These are phyloP conservation scores for Zeus faber DNA, from an alignment of 2,113 vertebrate species.

Conservation along the genomic window DNA sequence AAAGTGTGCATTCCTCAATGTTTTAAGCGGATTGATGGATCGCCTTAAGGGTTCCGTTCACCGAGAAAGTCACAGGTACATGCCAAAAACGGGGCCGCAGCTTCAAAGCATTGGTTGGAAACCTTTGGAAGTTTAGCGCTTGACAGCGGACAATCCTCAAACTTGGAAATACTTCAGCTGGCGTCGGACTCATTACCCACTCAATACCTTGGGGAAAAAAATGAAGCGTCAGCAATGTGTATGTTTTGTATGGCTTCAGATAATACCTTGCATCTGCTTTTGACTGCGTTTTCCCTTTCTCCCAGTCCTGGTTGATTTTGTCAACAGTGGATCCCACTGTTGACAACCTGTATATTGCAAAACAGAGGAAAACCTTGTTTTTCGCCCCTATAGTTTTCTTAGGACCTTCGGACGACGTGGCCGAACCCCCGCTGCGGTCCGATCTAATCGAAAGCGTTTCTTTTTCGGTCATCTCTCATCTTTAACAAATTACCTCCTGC, in stretches of 20 bases:
- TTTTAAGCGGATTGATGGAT: slow-evolving; percentile 25
- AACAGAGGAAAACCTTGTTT: slow-evolving; percentile 57
- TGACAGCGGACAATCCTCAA: slow-evolving; percentile 55
- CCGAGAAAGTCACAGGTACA: slow-evolving; percentile 49
- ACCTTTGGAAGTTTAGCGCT: slow-evolving; percentile 22
- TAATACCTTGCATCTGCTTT: no score
- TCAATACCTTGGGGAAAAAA: slow-evolving; percentile 38
- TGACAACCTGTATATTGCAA: slow-evolving; percentile 32
- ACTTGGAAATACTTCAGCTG: slow-evolving; percentile 15
- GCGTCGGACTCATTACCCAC: slow-evolving; percentile 36
- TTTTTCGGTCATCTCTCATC: slow-evolving; percentile 44
- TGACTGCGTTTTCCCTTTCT: no score
- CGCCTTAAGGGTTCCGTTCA: slow-evolving; percentile 47
- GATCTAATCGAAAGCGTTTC: slow-evolving; percentile 38
- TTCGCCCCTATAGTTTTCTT: slow-evolving; percentile 30
- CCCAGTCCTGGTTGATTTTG: no score
- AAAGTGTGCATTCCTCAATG: slow-evolving; percentile 36
- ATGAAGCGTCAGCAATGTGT: no score
- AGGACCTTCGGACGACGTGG: slow-evolving; percentile 31
- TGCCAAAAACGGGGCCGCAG: slow-evolving; percentile 45
- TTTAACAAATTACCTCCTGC: slow-evolving; percentile 64
- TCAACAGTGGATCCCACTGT: slow-evolving; percentile 2
- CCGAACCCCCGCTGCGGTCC: slow-evolving; percentile 41
- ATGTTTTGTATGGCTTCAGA: no score
- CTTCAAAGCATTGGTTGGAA: slow-evolving; percentile 21